A percentile compares a stretch with the other conserved stretches of the same genome.
Evolutionary conservation across 2,888 invertebrate species (phyloP).

Genomic region (Xylota sylvarum): DNA sequence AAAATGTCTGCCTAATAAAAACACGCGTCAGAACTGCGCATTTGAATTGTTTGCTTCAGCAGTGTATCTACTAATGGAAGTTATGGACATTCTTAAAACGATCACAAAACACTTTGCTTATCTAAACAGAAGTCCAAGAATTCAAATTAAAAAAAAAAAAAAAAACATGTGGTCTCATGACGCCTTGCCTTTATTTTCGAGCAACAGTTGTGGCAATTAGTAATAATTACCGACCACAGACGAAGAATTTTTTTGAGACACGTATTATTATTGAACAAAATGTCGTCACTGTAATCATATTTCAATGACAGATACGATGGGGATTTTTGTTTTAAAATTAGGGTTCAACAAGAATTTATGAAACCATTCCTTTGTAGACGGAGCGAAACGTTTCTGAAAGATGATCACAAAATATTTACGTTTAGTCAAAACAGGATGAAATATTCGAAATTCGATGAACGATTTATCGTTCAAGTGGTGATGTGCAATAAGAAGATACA

Average conservation of each 20-base stretch:
- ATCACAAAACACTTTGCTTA: conserved; percentile 9
- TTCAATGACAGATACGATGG: too few species aligned
- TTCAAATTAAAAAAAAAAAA: not conserved
- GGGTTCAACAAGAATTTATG: too few species aligned
- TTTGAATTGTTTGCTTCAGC: not conserved
- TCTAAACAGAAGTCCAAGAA: conserved; percentile 7
- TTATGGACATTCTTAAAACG: conserved; percentile 5
- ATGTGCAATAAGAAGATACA: too few species aligned
- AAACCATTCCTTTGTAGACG: too few species aligned
- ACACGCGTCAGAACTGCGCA: not conserved
- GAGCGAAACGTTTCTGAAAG: too few species aligned
- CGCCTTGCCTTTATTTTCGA: not conserved
- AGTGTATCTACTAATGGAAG: not conserved
- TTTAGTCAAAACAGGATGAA: too few species aligned
- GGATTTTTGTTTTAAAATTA: too few species aligned
- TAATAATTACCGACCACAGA: conserved; percentile 27
- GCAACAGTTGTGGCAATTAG: conserved; percentile 15
- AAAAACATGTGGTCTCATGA: not conserved
- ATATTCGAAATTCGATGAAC: too few species aligned
- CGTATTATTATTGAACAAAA: not conserved
- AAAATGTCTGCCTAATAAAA: not conserved
- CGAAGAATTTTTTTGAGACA: conserved; percentile 7
- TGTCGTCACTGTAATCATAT: not conserved
- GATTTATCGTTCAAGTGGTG: too few species aligned
- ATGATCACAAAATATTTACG: too few species aligned